A percentile compares a stretch with the other conserved stretches of the same genome.
phyloP scores from a whole-genome alignment of 2,113 vertebrate species.

The Sardina pilchardus region DNA sequence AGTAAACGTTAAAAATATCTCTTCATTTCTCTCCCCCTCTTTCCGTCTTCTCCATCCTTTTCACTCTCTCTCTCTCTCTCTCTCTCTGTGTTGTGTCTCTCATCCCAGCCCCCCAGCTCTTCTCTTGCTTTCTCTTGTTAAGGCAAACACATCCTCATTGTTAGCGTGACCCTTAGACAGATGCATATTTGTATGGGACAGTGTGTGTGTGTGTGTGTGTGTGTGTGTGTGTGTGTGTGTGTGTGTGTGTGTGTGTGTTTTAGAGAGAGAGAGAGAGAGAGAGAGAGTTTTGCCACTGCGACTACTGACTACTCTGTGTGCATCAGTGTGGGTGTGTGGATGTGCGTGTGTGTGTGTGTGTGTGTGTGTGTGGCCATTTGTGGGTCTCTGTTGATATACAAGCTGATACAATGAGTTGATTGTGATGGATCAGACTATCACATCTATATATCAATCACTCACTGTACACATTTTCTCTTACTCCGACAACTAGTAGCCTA shows the following conservation, averaged over 20 bases:
- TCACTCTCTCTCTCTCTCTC: neutral
- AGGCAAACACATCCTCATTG: conserved; percentile 14
- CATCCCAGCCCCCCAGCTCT: neutral
- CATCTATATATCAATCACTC: conserved; percentile 8
- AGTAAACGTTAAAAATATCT: too few relatives aligned
- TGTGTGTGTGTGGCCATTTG: neutral
- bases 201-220: conserved; percentile 2
- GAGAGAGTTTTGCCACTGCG: too few relatives aligned
- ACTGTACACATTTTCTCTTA: neutral
- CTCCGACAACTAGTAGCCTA: neutral
- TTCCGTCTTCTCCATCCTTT: neutral
- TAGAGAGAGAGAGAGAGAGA: too few relatives aligned
- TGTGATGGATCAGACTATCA: conserved; percentile 1
- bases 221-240: neutral
- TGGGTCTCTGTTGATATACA: neutral
- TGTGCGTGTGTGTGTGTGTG: neutral
- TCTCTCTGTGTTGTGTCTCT: neutral
- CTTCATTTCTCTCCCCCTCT: neutral
- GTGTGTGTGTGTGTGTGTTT: neutral
- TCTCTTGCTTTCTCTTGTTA: neutral
- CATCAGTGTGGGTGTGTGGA: neutral
- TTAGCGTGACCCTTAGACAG: conserved; percentile 4
- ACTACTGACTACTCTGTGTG: neutral
- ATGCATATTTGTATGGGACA: conserved; percentile 10
- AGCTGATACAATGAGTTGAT: neutral